Evolutionary conservation across 2,888 invertebrate genomes (phyloP).

Genomic region (Adineta ricciae): DNA sequence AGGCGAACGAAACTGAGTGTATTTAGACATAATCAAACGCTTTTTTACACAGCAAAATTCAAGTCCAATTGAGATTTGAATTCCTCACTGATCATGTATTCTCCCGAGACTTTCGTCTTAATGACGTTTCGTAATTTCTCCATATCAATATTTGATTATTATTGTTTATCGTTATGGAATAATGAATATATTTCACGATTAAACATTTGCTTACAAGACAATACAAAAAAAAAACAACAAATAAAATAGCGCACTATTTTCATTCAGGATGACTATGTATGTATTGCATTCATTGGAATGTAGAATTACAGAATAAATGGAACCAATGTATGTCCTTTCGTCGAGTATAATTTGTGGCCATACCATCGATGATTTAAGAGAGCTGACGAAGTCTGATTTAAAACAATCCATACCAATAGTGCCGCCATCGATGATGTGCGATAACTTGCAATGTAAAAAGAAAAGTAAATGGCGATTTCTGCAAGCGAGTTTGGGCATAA

Average conservation of each 20-base stretch:
- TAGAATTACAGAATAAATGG: not conserved
- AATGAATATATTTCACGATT: not conserved
- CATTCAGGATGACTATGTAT: too few species aligned
- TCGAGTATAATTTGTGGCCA: not conserved
- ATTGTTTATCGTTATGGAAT: not conserved
- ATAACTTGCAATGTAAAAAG: not conserved
- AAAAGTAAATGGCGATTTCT: not conserved
- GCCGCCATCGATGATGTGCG: not conserved
- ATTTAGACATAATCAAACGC: not conserved
- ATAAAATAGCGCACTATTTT: not conserved
- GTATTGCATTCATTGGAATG: not conserved
- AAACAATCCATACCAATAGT: not conserved
- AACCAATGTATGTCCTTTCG: not conserved
- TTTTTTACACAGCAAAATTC: not conserved
- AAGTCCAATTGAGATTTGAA: not conserved
- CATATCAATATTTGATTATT: not conserved
- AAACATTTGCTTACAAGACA: not conserved
- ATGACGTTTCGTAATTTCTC: not conserved
- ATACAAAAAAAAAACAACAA: not conserved
- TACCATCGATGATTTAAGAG: not conserved
- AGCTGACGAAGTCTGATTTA: not conserved
- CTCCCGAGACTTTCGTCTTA: not conserved
- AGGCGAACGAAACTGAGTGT: too few species aligned
- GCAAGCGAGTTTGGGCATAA: not conserved
- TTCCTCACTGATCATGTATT: not conserved